Base-by-base conservation (phyloP, 1,140 invertebrate species). In the Hestina assimilis region DNA sequence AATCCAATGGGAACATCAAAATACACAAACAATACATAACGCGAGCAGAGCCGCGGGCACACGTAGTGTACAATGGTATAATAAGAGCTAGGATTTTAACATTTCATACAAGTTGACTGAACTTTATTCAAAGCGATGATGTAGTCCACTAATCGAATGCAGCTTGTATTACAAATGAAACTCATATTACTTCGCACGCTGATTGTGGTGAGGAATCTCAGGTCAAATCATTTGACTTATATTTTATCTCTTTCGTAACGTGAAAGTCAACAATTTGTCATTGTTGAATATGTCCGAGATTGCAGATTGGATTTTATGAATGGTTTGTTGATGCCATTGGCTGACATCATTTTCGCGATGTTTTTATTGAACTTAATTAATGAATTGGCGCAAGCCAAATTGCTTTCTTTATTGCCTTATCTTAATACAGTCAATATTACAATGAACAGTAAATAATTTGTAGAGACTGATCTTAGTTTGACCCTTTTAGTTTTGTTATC, bases 111-210 rank as follows among this genome's bases (percentile, higher is more conserved):
- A 42, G 40, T 42, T 42, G 12, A 42, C 21, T 42, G 40, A 42
- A 42, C 40, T 24, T 43, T 68, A 66, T 69, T 69, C 59, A 70
- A 46, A 65, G 66, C 64, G 69, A 71, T 78, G 71, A 79, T 80
- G 76, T 77, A 75, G 65, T 66, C 62, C 58, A 43, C 53, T 56
- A 79, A 85, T 83, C 73, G 65, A 75, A 79, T 74, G 64, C 69
- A 63, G 67, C 72, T 83, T 75, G 73, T 76, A 76, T 84, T 63
- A 75, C 79, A 73, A 38, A 81, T 71, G 69, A 69, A 69, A 68
- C 69, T 70, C 79, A 85, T 79, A 81, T 69, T 63, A 79, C 79
- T 84, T 87, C 81, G 83, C 81, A 85, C 78, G 81, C 82, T 83
- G 82, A 85, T 87, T 85, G 81, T 77, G 51, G 60, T 53, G 33